A percentile compares a stretch with the other conserved stretches of the same genome.
Evolutionary conservation across 2,113 vertebrate species (phyloP).

Genomic region (Melanerpes formicivorus): DNA sequence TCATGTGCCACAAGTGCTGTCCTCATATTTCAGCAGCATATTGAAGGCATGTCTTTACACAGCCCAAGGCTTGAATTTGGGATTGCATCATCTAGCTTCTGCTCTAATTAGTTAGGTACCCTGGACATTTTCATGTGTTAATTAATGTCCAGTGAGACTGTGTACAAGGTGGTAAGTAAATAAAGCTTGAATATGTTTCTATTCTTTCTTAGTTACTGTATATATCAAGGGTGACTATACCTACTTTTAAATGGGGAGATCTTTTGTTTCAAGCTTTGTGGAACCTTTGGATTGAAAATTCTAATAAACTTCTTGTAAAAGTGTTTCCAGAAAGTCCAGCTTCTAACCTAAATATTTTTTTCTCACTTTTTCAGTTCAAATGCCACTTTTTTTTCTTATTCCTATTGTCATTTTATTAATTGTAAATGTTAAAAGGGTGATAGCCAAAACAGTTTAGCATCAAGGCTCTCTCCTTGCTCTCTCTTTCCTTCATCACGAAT

Average conservation of each 20-base stretch:
- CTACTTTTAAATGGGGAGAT: not conserved
- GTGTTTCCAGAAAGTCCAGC: not conserved
- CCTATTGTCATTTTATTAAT: not conserved
- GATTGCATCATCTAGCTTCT: not conserved
- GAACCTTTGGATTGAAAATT: not conserved
- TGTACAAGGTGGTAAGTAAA: not conserved
- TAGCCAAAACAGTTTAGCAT: not conserved
- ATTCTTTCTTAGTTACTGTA: not conserved
- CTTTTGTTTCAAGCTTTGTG: not conserved
- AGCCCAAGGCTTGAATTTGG: not conserved
- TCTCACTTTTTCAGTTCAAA: not conserved
- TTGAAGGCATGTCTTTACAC: not conserved
- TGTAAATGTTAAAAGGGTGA: not conserved
- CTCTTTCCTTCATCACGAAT: no score
- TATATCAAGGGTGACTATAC: not conserved
- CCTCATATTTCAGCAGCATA: not conserved
- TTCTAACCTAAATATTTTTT: not conserved
- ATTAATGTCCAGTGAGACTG: not conserved
- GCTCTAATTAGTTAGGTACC: not conserved
- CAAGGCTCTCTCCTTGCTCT: not conserved
- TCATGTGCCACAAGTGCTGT: not conserved
- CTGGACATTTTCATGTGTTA: not conserved
- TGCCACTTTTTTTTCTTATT: not conserved
- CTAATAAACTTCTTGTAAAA: not conserved
- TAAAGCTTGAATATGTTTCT: not conserved